Evolutionary conservation across 2,797 vertebrate genomes (phyloP).

Genomic region (Sciurus vulgaris): DNA sequence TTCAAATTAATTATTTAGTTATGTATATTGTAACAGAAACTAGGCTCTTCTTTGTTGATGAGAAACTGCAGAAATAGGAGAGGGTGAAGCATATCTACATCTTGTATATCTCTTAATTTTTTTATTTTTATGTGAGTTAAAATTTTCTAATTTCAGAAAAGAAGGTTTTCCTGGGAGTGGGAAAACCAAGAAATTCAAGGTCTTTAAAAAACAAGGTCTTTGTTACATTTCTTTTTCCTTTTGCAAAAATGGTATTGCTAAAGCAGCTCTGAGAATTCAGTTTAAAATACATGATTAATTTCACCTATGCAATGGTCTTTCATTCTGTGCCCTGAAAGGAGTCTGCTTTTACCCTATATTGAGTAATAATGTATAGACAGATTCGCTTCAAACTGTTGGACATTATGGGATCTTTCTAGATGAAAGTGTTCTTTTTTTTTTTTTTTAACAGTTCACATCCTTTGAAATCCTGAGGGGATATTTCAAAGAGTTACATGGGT

Average conservation of each 20-base stretch:
- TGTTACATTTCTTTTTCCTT: neutral
- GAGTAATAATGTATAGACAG: constrained; percentile 39
- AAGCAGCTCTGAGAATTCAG: neutral
- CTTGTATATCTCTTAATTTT: neutral
- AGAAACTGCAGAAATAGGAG: neutral
- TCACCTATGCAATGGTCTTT: neutral
- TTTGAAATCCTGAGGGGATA: constrained; percentile 31
- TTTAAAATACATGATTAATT: constrained; percentile 27
- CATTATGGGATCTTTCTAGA: constrained; percentile 21
- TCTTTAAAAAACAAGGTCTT: neutral
- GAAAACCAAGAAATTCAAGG: constrained; percentile 7
- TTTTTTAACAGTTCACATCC: neutral
- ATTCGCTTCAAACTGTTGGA: constrained; percentile 28
- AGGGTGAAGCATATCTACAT: neutral
- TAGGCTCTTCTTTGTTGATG: neutral
- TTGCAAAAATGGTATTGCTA: neutral
- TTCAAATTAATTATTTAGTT: constrained; percentile 16
- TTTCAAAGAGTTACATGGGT: constrained; percentile 48
- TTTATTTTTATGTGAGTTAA: neutral
- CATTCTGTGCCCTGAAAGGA: neutral
- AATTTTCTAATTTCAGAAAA: neutral
- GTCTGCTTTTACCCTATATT: neutral
- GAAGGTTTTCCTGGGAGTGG: neutral
- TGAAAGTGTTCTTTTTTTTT: neutral
- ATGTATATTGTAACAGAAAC: neutral